phyloP scores from a whole-genome alignment of 2,113 vertebrate species.

The Cheirogaleus medius region DNA sequence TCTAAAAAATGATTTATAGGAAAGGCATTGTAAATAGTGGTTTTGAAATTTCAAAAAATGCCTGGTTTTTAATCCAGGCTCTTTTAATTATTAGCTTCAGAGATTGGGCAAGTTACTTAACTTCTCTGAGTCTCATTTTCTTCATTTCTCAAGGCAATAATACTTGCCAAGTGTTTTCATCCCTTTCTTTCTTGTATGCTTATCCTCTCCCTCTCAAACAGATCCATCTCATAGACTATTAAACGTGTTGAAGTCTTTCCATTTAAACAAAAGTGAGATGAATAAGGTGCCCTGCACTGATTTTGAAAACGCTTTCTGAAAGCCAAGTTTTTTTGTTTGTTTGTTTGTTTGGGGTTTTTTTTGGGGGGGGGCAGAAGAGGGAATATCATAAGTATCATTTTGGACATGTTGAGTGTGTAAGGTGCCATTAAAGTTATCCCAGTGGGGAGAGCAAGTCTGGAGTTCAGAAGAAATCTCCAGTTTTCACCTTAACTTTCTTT shows the following conservation, averaged over 20 bases:
- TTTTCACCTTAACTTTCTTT: background rate
- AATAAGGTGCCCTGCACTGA: background rate
- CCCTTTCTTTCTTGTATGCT: background rate
- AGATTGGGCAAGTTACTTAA: background rate
- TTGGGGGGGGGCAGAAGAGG: background rate
- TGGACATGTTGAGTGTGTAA: background rate
- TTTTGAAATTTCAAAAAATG: background rate
- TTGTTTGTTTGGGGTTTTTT: no score
- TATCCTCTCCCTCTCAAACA: background rate
- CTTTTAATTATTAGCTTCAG: background rate
- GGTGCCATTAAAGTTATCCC: background rate
- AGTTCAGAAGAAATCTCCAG: background rate
- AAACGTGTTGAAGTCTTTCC: background rate
- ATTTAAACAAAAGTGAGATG: background rate
- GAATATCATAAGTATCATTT: background rate
- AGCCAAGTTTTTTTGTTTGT: background rate
- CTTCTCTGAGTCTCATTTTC: constrained; percentile 5
- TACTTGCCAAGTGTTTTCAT: background rate
- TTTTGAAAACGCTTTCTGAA: background rate
- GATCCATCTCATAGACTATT: background rate
- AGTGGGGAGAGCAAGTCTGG: background rate
- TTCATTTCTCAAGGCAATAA: background rate
- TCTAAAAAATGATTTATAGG: background rate
- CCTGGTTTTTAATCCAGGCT: background rate
- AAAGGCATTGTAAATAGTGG: background rate